Conservation (phyloP, 2,888 invertebrate genomes). For the Folsomia candida region DNA sequence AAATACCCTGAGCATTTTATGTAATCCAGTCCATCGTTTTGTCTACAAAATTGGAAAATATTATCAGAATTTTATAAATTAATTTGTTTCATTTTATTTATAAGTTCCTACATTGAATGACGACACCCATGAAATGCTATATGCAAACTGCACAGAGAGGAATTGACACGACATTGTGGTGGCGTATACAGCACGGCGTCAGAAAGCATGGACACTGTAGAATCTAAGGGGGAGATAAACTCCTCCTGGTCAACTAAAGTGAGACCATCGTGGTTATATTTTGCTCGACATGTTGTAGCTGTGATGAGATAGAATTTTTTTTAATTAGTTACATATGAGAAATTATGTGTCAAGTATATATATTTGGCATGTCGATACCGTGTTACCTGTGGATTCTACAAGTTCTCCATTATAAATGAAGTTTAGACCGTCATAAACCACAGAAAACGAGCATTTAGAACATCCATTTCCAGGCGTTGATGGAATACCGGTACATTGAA, state of each 20-base stretch:
- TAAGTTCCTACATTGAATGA: conserved; percentile 40
- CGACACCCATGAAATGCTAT: conserved; percentile 42
- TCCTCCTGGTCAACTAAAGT: conserved; percentile 36
- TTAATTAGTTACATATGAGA: background rate
- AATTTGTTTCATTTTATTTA: background rate
- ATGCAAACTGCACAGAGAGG: conserved; percentile 30
- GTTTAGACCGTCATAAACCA: conserved; percentile 40
- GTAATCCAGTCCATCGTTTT: conserved; percentile 43
- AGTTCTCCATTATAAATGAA: conserved; percentile 34
- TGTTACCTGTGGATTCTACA: conserved; percentile 34
- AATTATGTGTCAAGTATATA: conserved; percentile 8
- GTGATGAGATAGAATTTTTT: background rate
- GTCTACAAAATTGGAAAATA: conserved; percentile 16
- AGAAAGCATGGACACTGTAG: conserved; percentile 32
- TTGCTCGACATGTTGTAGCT: conserved; percentile 24
- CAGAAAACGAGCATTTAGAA: conserved; percentile 41
- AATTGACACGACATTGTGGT: conserved; percentile 26
- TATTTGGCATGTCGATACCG: too few species aligned
- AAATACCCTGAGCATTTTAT: conserved; percentile 41
- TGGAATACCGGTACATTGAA: conserved; percentile 22
- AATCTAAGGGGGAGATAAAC: conserved; percentile 31
- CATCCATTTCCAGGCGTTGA: conserved; percentile 21
- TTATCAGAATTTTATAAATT: background rate
- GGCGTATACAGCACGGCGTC: conserved; percentile 39
- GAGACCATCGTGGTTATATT: conserved; percentile 29